Conservation (phyloP, 2,888 invertebrate genomes). For the Lochmaea crataegi region DNA sequence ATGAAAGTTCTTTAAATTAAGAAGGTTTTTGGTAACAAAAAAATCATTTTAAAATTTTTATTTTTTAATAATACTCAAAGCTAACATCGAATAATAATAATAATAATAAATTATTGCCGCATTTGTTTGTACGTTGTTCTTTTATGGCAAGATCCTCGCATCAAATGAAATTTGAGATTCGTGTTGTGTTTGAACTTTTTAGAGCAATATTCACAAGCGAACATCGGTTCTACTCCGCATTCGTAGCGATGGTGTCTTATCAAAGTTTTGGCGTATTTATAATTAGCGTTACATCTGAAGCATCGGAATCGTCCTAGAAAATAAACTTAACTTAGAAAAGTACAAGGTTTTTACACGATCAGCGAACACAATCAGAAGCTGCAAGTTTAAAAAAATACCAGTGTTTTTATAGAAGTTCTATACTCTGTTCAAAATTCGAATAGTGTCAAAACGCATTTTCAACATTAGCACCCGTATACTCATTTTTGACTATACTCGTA, state of each 20-base stretch:
- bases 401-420: too few species aligned
- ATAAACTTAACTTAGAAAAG: neutral
- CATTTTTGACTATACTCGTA: too few species aligned
- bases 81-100: neutral
- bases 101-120: neutral
- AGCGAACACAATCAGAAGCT: too few species aligned
- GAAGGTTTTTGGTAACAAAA: neutral
- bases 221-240: constrained; percentile 40
- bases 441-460: too few species aligned
- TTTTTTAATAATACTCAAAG: neutral
- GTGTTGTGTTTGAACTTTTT: constrained; percentile 38
- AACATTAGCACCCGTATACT: too few species aligned
- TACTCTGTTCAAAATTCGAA: too few species aligned
- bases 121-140: neutral
- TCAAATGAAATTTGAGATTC: constrained; percentile 32
- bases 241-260: constrained; percentile 38
- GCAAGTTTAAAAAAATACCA: too few species aligned
- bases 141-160: constrained; percentile 75
- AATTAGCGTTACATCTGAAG: constrained; percentile 31
- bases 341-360: neutral
- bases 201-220: constrained; percentile 29
- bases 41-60: neutral
- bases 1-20: too few species aligned
- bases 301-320: constrained; percentile 37
- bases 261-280: constrained; percentile 39